Percentiles rank a stretch among this genome's conserved stretches.
These are phyloP conservation scores for Tachypleus tridentatus DNA, from an alignment of 1,140 invertebrate species.

Conservation along the genomic window DNA sequence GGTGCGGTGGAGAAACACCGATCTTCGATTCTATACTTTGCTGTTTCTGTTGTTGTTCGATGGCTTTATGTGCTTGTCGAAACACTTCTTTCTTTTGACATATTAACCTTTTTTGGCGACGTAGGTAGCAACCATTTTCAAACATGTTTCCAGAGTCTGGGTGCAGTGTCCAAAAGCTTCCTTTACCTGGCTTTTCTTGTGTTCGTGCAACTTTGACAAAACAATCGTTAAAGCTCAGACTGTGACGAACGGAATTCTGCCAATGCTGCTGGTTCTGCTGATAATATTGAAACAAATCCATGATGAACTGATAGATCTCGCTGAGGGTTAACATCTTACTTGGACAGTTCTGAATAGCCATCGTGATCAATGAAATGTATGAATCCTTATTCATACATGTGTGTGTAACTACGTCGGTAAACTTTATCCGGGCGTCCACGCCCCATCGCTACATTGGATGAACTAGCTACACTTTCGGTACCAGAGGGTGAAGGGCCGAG, in stretches of 20 bases:
- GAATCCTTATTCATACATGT: too few species aligned
- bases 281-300: conserved; percentile 59
- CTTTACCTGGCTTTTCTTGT: conserved; percentile 71
- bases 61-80: conserved; percentile 46
- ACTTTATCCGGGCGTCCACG: conserved; percentile 65
- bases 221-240: conserved; percentile 75
- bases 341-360: conserved; percentile 75
- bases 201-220: conserved; percentile 73
- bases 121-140: conserved; percentile 88
- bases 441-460: conserved; percentile 35
- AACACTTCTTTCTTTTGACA: conserved; percentile 84
- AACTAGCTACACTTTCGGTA: conserved; percentile 12
- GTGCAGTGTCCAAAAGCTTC: conserved; percentile 86
- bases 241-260: conserved; percentile 91
- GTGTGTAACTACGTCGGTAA: conserved; percentile 88
- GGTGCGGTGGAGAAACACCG: too few species aligned
- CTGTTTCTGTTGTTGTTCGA: too few species aligned
- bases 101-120: conserved; percentile 57
- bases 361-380: conserved; percentile 86
- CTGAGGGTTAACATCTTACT: conserved; percentile 77
- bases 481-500: conserved; percentile 41
- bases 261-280: conserved; percentile 81
- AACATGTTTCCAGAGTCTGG: conserved; percentile 95
- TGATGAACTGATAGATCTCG: conserved; percentile 64
- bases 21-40: conserved; percentile 3